Conservation (phyloP, 1,140 invertebrate genomes). For the Eueides isabella region DNA sequence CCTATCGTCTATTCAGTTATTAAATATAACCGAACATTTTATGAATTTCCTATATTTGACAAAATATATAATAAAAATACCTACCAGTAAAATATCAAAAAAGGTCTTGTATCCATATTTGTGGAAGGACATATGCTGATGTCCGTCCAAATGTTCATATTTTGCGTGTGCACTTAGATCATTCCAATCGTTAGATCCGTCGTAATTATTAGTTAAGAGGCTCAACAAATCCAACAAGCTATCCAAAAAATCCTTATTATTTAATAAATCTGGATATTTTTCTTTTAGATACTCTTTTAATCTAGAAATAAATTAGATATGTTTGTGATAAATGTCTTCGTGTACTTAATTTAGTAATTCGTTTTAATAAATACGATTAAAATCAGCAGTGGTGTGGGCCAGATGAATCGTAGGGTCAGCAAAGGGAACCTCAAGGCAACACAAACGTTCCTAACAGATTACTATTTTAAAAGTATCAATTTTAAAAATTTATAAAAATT, state of each 20-base stretch:
- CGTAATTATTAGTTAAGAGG: constrained; percentile 55
- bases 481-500: too few relatives aligned
- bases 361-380: too few relatives aligned
- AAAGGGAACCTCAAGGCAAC: too few relatives aligned
- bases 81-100: constrained; percentile 66
- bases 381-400: too few relatives aligned
- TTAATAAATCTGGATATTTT: constrained; percentile 47
- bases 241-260: constrained; percentile 53
- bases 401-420: too few relatives aligned
- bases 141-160: constrained; percentile 48
- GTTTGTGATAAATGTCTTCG: too few relatives aligned
- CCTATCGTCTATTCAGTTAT: too few relatives aligned
- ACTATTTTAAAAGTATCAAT: too few relatives aligned
- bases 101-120: constrained; percentile 64
- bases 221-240: constrained; percentile 56
- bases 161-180: constrained; percentile 50
- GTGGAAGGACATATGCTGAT: constrained; percentile 63
- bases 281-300: constrained; percentile 43
- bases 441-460: too few relatives aligned
- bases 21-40: too few relatives aligned
- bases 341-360: too few relatives aligned
- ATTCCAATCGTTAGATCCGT: constrained; percentile 61
- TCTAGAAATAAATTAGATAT: constrained; percentile 34
- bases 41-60: too few relatives aligned
- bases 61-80: constrained; percentile 17